These are phyloP conservation scores for Grapholita molesta DNA, from an alignment of 1,140 invertebrate genomes.

Conservation along the genomic window DNA sequence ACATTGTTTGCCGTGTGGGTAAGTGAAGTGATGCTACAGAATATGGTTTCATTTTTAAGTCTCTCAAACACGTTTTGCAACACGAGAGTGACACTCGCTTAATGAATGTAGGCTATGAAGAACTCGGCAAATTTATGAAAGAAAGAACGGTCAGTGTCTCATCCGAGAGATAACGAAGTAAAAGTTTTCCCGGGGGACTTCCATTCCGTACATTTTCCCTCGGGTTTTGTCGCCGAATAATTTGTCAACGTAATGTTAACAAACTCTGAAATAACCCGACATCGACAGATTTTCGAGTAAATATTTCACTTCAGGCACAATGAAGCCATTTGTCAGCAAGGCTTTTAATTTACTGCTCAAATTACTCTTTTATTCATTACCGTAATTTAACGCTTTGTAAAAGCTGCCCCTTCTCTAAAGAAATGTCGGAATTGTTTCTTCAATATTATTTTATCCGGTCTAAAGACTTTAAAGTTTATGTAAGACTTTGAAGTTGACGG, in stretches of 20 bases:
- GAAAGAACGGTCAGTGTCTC: constrained; percentile 22
- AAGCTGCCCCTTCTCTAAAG: neutral
- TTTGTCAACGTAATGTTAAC: constrained; percentile 33
- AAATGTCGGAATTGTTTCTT: constrained; percentile 1
- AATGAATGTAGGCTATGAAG: neutral
- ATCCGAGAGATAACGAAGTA: constrained; percentile 33
- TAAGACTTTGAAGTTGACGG: neutral
- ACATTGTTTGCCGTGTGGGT: constrained; percentile 14
- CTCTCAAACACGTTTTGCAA: neutral
- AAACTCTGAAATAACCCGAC: constrained; percentile 24
- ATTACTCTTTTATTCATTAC: constrained; percentile 24
- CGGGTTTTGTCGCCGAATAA: constrained; percentile 24
- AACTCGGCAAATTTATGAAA: constrained; percentile 8
- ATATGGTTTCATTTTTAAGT: neutral
- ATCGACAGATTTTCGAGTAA: constrained; percentile 30
- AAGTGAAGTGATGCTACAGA: constrained; percentile 10
- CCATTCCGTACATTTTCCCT: constrained; percentile 22
- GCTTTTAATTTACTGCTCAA: constrained; percentile 24
- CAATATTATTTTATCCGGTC: neutral
- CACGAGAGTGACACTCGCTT: neutral
- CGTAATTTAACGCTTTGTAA: constrained; percentile 9
- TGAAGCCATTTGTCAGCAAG: constrained; percentile 17
- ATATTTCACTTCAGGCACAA: constrained; percentile 32
- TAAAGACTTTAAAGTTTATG: neutral
- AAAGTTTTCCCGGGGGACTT: constrained; percentile 27